Conservation (phyloP, 2,113 vertebrate species). For the Lagopus muta region DNA sequence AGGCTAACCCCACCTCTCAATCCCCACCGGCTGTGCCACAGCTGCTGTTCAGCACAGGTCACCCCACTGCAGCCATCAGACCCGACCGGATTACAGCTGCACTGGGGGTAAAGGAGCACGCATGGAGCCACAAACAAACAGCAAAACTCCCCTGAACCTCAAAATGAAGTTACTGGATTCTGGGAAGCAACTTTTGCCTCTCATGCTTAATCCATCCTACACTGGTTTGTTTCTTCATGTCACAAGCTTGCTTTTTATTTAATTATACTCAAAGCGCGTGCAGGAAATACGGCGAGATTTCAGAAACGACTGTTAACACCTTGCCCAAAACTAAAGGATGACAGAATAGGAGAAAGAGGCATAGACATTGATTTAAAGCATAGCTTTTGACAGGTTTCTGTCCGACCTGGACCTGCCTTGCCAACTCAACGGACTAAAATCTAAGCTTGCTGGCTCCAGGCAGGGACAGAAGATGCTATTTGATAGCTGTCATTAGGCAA, state of each 20-base stretch:
- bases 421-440: not conserved
- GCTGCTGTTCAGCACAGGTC: conserved; percentile 49
- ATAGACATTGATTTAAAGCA: not conserved
- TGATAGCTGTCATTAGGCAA: conserved; percentile 10
- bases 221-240: not conserved
- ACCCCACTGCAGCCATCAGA: conserved; percentile 60
- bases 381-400: not conserved
- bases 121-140: not conserved
- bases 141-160: not conserved
- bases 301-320: not conserved
- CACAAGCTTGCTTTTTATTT: not conserved
- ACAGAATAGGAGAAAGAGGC: not conserved
- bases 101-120: not conserved
- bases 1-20: not conserved
- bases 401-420: conserved; percentile 1
- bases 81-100: not conserved
- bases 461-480: conserved; percentile 44
- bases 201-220: not conserved
- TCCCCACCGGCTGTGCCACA: not conserved
- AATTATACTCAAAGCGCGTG: not conserved
- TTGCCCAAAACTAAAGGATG: not conserved
- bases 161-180: not conserved
- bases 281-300: not conserved
- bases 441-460: not conserved
- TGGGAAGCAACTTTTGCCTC: conserved; percentile 11